Base-by-base conservation (phyloP, 92 coral and sea anemone genomes). In the Zoanthus gigantus region DNA sequence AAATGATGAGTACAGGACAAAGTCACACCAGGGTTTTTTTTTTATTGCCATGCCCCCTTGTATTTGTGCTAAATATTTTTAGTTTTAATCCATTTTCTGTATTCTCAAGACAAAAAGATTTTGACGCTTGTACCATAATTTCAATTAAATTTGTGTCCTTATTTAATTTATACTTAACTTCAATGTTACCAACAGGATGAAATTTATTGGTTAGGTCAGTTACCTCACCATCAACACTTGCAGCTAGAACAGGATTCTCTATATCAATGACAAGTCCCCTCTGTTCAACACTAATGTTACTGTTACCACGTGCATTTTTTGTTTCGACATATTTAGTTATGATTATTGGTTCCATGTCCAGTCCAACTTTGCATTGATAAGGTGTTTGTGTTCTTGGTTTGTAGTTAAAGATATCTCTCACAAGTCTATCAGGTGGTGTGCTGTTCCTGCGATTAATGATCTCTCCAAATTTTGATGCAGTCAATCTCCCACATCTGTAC, bases 381-480 rank as follows among this genome's bases (percentile, higher is more conserved):
- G 60, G 60, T 54, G 12, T 54, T 54, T 54, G 60, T 54, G 60
- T 54, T 15, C 60, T 54, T 54, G 60, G 11, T 54, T 54, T 89
- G 60, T 90, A 90, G 23, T 85, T 81, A 52, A 90, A 78, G 9
- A 90, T 61, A 79, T 90, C 88, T 72, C 86, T 68, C 37, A 90
- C 83, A 60, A 90, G 82, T 7, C 83, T 58, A 82, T 90, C 93
- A 47, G 90, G 93, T 79, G 90, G 53, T 46, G 90, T 86, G 34
- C 90, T 90, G 47, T 66, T 52, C 57, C 93, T 50, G 68, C 90
- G 60, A 65, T 79, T 90, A 18, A 52, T 86, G 88, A 90, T 90
- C 82, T 86, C 83, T 45, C 93, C 93, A 91, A 87, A 91, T 74
- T 84, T 91, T 79, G 93, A 91, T 71, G 93, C 91, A 50, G 93